phyloP scores from a whole-genome alignment of 1,140 invertebrate species.

The Alviniconcha marisindica region DNA sequence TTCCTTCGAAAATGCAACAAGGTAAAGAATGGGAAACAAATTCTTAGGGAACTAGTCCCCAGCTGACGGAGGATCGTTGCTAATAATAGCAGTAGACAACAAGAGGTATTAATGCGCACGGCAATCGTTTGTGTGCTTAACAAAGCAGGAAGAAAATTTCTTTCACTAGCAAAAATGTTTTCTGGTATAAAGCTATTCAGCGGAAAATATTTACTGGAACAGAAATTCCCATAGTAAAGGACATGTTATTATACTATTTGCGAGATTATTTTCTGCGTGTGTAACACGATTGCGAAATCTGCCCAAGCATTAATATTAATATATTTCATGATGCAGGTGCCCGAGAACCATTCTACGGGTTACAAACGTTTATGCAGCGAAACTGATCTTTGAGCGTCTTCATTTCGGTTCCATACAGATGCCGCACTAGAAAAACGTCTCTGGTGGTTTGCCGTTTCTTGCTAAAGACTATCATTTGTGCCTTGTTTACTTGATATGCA shows the following conservation, averaged over 20 bases:
- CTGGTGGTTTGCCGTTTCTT: too few species aligned
- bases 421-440: too few species aligned
- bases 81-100: slow-evolving; percentile 31
- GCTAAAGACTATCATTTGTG: neutral
- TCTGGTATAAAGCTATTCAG: neutral
- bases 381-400: too few species aligned
- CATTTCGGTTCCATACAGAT: too few species aligned
- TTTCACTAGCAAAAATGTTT: neutral
- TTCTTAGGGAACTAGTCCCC: slow-evolving; percentile 35
- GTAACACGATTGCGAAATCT: neutral
- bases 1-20: slow-evolving; percentile 45
- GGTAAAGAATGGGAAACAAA: slow-evolving; percentile 46
- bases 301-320: slow-evolving; percentile 5
- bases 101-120: slow-evolving; percentile 11
- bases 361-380: too few species aligned
- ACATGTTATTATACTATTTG: neutral
- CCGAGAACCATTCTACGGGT: neutral
- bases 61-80: slow-evolving; percentile 27
- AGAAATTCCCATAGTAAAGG: neutral
- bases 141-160: neutral
- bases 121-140: neutral
- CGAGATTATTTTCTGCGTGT: neutral
- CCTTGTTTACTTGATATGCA: slow-evolving; percentile 29
- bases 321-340: slow-evolving; percentile 1
- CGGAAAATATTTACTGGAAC: neutral